phyloP scores from a whole-genome alignment of 2,797 vertebrate species.

The Choloepus didactylus region DNA sequence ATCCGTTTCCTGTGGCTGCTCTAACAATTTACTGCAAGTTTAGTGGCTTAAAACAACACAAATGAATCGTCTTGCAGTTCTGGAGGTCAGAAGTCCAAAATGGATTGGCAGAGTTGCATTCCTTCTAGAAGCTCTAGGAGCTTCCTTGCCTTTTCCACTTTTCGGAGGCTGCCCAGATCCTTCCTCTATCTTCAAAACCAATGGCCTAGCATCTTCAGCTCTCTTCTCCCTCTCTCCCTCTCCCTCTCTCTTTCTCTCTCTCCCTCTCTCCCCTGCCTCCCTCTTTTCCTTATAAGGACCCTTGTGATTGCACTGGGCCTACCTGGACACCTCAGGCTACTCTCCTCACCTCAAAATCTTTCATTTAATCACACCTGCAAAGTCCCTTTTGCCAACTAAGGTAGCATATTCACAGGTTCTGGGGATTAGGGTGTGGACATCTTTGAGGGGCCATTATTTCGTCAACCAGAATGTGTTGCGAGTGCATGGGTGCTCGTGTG shows the following conservation, averaged over 20 bases:
- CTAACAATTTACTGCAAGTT: background rate
- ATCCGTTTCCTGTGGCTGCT: background rate
- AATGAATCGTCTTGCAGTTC: background rate
- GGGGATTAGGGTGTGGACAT: background rate
- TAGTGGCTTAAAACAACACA: background rate
- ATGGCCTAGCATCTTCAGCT: background rate
- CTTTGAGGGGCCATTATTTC: background rate
- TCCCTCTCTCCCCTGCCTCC: background rate
- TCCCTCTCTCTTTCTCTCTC: background rate
- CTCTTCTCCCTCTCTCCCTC: background rate
- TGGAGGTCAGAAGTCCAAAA: background rate
- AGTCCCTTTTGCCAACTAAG: background rate
- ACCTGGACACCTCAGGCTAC: background rate
- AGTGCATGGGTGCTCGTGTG: accelerated
- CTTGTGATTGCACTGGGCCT: background rate
- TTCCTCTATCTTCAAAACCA: background rate
- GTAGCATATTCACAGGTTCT: background rate
- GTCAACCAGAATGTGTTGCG: background rate
- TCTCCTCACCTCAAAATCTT: background rate
- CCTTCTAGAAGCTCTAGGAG: background rate
- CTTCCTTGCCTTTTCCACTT: background rate
- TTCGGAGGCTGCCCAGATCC: background rate
- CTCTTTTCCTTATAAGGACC: background rate
- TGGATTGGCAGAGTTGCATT: background rate
- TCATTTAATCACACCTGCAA: background rate